Conservation (phyloP, 1,140 invertebrate genomes). For the Apis mellifera region Amel_HAv3.1 CM009934.2:4657501-4658000, state of each 20-base stretch:
- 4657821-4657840: neutral
- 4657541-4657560: neutral
- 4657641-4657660: conserved; percentile 24
- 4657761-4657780: conserved; percentile 77
- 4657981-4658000: conserved; percentile 21
- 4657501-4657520: too few relatives aligned
- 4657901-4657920: neutral
- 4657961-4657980: conserved; percentile 30
- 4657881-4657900: conserved; percentile 21
- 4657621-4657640: conserved; percentile 16
- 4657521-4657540: neutral
- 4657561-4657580: neutral
- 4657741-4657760: conserved; percentile 76
- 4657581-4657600: conserved; percentile 21
- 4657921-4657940: neutral
- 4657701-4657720: conserved; percentile 77
- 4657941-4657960: conserved; percentile 29
- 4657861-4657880: conserved; percentile 1
- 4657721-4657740: conserved; percentile 77
- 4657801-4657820: conserved; percentile 38
- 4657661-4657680: conserved; percentile 18
- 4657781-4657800: conserved; percentile 78
- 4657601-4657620: conserved; percentile 19
- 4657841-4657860: neutral
- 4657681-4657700: conserved; percentile 49